A percentile compares a stretch with the other conserved stretches of the same genome.
phyloP scores from a whole-genome alignment of 2,888 invertebrate species.

The Tetheella fluctuosa region DNA sequence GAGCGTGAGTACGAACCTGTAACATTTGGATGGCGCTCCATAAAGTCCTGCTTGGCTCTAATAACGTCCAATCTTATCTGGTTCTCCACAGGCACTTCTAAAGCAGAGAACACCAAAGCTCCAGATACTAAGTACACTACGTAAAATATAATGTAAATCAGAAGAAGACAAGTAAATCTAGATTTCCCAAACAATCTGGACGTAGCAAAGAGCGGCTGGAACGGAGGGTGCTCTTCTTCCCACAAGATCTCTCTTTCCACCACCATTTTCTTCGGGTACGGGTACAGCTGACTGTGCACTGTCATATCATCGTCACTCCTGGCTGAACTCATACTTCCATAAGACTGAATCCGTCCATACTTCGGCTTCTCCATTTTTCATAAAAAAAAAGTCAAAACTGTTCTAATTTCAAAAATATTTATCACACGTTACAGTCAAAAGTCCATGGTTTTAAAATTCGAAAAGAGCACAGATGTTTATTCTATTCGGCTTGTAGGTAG shows the following conservation, averaged over 20 bases:
- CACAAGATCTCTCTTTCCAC: constrained; percentile 72
- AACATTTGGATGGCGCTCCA: constrained; percentile 84
- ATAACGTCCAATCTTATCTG: constrained; percentile 79
- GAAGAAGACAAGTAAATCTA: constrained; percentile 80
- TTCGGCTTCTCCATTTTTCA: constrained; percentile 59
- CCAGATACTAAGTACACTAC: constrained; percentile 86
- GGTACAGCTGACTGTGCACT: constrained; percentile 74
- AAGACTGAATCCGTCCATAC: constrained; percentile 70
- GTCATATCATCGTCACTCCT: constrained; percentile 78
- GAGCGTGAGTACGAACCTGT: constrained; percentile 78
- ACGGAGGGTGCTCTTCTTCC: constrained; percentile 75
- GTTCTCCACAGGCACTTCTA: constrained; percentile 87
- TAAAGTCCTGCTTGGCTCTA: constrained; percentile 82
- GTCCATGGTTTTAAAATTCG: constrained; percentile 24
- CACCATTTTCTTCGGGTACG: constrained; percentile 75
- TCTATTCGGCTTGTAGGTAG: constrained; percentile 41
- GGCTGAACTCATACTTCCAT: constrained; percentile 73
- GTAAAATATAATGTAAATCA: constrained; percentile 84
- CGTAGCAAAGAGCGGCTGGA: constrained; percentile 72
- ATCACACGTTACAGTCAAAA: constrained; percentile 23
- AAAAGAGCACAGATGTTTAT: constrained; percentile 31
- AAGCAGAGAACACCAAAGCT: constrained; percentile 86
- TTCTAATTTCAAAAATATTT: constrained; percentile 23
- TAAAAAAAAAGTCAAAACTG: constrained; percentile 24
- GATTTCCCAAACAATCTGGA: constrained; percentile 79